phyloP scores from a whole-genome alignment of 2,888 invertebrate species.

The Cheiracanthium punctorium region DNA sequence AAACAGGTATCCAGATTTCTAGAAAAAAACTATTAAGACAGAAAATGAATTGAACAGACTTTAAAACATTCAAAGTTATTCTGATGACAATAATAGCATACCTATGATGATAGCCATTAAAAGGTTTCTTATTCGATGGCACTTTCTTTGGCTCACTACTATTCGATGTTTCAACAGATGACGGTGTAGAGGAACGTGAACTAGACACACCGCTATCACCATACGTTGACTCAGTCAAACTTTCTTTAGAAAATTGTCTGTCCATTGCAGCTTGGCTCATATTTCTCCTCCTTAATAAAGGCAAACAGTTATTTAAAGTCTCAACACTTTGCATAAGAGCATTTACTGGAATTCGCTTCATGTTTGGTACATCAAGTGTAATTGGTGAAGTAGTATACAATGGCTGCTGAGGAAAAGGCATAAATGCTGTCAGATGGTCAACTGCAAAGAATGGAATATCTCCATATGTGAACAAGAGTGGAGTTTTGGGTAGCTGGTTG shows the following conservation, averaged over 20 bases:
- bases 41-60: too few relatives aligned
- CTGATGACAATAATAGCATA: slow-evolving; percentile 2
- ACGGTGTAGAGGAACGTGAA: slow-evolving; percentile 65
- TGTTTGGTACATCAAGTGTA: slow-evolving; percentile 48
- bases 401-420: slow-evolving; percentile 41
- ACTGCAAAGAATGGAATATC: slow-evolving; percentile 49
- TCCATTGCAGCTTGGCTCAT: slow-evolving; percentile 19
- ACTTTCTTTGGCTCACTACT: slow-evolving; percentile 34
- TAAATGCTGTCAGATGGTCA: slow-evolving; percentile 53
- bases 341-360: slow-evolving; percentile 57
- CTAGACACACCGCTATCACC: slow-evolving; percentile 62
- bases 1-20: too few relatives aligned
- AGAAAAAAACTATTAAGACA: too few relatives aligned
- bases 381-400: slow-evolving; percentile 42
- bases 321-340: slow-evolving; percentile 63
- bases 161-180: slow-evolving; percentile 55
- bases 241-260: slow-evolving; percentile 58
- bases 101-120: slow-evolving; percentile 34
- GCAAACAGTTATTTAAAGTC: slow-evolving; percentile 54
- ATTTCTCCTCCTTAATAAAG: slow-evolving; percentile 53
- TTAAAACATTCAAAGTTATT: too few relatives aligned
- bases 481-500: slow-evolving; percentile 54
- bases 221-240: slow-evolving; percentile 41
- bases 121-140: not conserved
- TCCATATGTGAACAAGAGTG: slow-evolving; percentile 49